These are phyloP conservation scores for Lymantria monacha DNA, from an alignment of 2,888 invertebrate genomes.

Conservation along the genomic window DNA sequence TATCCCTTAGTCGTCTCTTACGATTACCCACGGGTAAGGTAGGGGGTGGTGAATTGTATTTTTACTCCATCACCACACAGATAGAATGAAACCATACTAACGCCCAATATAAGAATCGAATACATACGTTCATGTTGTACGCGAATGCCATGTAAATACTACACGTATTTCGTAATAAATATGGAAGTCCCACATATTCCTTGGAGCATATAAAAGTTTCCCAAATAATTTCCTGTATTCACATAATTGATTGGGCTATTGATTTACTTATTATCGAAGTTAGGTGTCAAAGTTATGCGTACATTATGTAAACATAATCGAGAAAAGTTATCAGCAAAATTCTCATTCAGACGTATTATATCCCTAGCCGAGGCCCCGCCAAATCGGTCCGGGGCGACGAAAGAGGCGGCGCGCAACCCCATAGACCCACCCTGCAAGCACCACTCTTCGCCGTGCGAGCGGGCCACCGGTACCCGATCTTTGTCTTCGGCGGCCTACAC, in stretches of 20 bases:
- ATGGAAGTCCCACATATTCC: not conserved
- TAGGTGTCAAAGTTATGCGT: constrained; percentile 7
- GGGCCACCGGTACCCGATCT: too few species aligned
- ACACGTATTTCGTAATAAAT: not conserved
- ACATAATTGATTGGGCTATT: constrained; percentile 3
- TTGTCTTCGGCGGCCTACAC: too few species aligned
- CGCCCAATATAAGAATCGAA: not conserved
- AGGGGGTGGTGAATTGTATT: too few species aligned
- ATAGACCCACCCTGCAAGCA: too few species aligned
- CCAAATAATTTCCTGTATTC: constrained; percentile 8
- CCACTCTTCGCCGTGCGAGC: too few species aligned
- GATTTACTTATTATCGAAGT: constrained; percentile 9
- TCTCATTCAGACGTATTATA: not conserved
- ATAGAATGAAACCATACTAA: not conserved
- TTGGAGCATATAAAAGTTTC: not conserved
- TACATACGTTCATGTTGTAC: not conserved
- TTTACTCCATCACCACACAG: too few species aligned
- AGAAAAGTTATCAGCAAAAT: not conserved
- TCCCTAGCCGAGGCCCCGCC: too few species aligned
- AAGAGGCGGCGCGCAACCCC: too few species aligned
- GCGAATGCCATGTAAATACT: not conserved
- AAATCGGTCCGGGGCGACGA: too few species aligned
- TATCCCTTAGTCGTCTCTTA: too few species aligned
- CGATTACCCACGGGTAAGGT: too few species aligned
- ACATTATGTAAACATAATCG: not conserved